Conservation (phyloP, 1,140 invertebrate species). For the Monomorium pharaonis region DNA sequence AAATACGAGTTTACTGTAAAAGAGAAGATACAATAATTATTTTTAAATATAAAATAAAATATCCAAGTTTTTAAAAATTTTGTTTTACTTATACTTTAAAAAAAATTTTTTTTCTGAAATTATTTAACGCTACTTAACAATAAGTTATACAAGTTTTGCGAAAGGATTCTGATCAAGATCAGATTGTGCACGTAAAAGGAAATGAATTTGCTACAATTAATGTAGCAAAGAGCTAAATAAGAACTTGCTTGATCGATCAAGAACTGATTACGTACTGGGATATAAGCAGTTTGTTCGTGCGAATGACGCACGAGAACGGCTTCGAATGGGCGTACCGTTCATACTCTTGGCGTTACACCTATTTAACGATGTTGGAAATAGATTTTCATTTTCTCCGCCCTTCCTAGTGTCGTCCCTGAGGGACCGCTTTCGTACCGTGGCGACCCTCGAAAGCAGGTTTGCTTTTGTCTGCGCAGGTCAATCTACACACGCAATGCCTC, state of each 20-base stretch:
- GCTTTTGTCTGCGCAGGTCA: neutral
- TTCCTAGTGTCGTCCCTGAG: slow-evolving; percentile 16
- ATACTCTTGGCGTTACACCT: neutral
- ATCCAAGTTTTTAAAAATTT: neutral
- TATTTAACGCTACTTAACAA: neutral
- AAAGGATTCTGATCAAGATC: slow-evolving; percentile 1
- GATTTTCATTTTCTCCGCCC: slow-evolving; percentile 29
- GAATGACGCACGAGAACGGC: neutral
- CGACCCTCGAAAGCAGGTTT: neutral
- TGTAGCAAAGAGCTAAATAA: neutral
- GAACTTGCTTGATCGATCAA: slow-evolving; percentile 12
- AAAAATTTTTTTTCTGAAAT: neutral
- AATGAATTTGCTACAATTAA: neutral
- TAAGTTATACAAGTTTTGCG: neutral
- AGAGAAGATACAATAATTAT: neutral
- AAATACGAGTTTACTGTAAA: neutral
- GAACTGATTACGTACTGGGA: neutral
- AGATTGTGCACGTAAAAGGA: neutral
- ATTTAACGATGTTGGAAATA: slow-evolving; percentile 5
- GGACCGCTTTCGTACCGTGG: neutral
- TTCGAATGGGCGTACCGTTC: neutral
- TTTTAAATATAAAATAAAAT: neutral
- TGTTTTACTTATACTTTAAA: neutral
- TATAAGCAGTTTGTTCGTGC: neutral
- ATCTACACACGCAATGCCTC: neutral